These are phyloP conservation scores for Pogoniulus pusillus DNA, from an alignment of 2,797 vertebrate species.

Conservation along the genomic window DNA sequence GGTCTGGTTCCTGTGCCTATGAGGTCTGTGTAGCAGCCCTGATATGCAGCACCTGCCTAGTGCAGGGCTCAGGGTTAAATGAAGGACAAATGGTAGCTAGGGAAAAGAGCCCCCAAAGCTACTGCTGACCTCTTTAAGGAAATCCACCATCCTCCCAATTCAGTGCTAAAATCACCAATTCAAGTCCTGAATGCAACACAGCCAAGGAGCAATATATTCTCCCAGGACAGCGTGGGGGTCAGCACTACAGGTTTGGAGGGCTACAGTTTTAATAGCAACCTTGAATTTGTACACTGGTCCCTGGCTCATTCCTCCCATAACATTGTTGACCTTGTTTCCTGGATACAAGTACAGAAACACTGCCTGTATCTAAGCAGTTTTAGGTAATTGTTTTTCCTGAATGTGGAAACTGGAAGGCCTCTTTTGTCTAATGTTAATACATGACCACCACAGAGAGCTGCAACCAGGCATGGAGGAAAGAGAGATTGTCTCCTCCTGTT, in stretches of 20 bases:
- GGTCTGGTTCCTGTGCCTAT: background rate
- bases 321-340: background rate
- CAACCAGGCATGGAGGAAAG: background rate
- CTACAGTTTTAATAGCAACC: background rate
- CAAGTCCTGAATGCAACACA: background rate
- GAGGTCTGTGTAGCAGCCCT: background rate
- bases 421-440: background rate
- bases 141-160: background rate
- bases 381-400: constrained; percentile 10
- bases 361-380: background rate
- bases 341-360: background rate
- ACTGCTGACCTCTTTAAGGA: background rate
- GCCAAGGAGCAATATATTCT: background rate
- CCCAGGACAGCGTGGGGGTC: background rate
- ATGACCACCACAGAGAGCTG: background rate
- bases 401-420: background rate
- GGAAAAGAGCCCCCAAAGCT: background rate
- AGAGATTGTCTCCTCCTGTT: background rate
- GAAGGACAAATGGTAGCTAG: background rate
- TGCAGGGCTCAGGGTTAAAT: background rate
- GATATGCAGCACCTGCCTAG: no score
- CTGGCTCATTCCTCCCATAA: background rate
- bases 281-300: background rate
- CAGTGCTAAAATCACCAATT: background rate
- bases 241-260: background rate